phyloP scores from a whole-genome alignment of 2,888 invertebrate genomes.

The Saturnia japonica region DNA sequence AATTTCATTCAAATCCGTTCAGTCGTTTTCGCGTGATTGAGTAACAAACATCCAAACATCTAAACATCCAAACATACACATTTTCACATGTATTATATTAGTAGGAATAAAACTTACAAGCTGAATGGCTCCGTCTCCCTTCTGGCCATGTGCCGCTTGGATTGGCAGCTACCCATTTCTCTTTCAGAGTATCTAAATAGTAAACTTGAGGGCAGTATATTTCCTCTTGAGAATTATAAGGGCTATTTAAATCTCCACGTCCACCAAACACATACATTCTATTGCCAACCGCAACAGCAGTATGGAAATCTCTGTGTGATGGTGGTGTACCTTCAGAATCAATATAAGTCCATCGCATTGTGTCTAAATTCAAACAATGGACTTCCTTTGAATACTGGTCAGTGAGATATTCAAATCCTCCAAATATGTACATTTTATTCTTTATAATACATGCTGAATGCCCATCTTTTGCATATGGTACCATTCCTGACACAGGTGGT shows the following conservation, averaged over 20 bases:
- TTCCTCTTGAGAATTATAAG: slow-evolving; percentile 83
- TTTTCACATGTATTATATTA: no score
- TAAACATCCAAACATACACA: not conserved
- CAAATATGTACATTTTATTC: slow-evolving; percentile 93
- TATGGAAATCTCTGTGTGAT: slow-evolving; percentile 93
- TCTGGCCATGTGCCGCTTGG: slow-evolving; percentile 85
- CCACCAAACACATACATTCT: slow-evolving; percentile 96
- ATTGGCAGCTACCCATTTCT: slow-evolving; percentile 86
- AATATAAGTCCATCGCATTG: slow-evolving; percentile 86
- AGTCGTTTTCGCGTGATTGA: no score
- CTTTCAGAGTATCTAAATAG: slow-evolving; percentile 87
- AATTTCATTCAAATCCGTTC: no score
- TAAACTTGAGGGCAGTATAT: slow-evolving; percentile 89
- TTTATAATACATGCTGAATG: slow-evolving; percentile 93
- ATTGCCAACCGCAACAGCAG: slow-evolving; percentile 88
- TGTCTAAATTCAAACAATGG: slow-evolving; percentile 87
- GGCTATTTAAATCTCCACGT: slow-evolving; percentile 86
- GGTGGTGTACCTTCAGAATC: slow-evolving; percentile 84
- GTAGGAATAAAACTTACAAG: slow-evolving; percentile 84
- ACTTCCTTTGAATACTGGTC: slow-evolving; percentile 91
- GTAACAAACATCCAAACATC: no score
- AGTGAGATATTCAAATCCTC: slow-evolving; percentile 93
- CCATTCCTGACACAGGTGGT: slow-evolving; percentile 84
- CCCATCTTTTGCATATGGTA: slow-evolving; percentile 93
- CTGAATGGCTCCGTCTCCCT: slow-evolving; percentile 94